Conservation (phyloP, 2,113 vertebrate genomes). For the Prunella himalayana region DNA sequence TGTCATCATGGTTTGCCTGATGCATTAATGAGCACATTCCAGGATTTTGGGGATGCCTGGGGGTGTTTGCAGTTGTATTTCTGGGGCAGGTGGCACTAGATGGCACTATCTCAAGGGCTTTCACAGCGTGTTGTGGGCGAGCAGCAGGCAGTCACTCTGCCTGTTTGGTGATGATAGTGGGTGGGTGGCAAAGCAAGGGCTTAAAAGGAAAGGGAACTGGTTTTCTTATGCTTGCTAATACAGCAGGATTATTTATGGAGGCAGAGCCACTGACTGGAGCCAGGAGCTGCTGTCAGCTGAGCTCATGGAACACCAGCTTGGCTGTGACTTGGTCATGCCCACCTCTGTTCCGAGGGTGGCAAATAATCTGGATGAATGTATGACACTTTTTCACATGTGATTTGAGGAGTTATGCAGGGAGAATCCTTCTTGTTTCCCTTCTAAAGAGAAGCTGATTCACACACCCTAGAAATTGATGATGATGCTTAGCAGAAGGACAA, state of each 20-base stretch:
- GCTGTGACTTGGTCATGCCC: background rate
- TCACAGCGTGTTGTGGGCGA: background rate
- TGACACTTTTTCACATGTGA: background rate
- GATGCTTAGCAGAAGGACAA: background rate
- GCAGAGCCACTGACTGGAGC: background rate
- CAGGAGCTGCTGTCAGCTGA: background rate
- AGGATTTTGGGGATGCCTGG: background rate
- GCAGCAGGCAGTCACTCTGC: background rate
- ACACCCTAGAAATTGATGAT: background rate
- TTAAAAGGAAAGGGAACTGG: background rate
- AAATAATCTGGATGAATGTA: background rate
- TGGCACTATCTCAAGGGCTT: background rate
- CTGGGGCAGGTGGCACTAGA: background rate
- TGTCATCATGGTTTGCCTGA: background rate
- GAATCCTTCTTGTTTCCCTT: background rate
- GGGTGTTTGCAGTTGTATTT: background rate
- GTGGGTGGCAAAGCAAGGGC: background rate
- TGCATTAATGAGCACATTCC: fast-evolving
- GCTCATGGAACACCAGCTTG: background rate
- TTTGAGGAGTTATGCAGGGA: background rate
- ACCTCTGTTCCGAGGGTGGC: background rate
- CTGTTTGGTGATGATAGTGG: background rate
- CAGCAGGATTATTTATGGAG: background rate
- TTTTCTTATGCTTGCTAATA: background rate
- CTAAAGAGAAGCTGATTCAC: background rate